phyloP scores from a whole-genome alignment of 2,797 vertebrate genomes.

The Phoxinus dragarum region DNA sequence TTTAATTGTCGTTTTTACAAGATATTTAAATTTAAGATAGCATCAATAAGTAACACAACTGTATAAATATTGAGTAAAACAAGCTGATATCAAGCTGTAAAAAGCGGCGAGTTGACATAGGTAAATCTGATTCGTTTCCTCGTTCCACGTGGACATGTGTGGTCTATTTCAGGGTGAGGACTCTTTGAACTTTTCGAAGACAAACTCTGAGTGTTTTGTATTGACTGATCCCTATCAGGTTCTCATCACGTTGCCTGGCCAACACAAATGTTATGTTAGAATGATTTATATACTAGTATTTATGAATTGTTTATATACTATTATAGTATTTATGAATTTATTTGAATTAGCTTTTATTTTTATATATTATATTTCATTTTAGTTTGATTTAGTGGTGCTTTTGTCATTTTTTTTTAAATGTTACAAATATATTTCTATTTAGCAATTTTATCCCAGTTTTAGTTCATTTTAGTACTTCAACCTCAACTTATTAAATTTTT shows the following conservation, averaged over 20 bases:
- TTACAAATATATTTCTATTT: no score
- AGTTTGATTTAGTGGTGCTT: no score
- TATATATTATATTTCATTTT: not conserved
- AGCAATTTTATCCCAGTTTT: not conserved
- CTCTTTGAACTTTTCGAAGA: not conserved
- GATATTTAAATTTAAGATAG: not conserved
- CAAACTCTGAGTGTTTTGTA: no score
- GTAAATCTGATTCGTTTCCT: slow-evolving; percentile 13
- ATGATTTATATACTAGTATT: not conserved
- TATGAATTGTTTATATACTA: no score
- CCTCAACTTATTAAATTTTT: not conserved
- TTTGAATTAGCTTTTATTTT: not conserved
- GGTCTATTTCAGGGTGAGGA: not conserved
- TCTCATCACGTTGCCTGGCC: not conserved
- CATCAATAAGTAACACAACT: not conserved
- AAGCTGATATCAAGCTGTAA: not conserved
- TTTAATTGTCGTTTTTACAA: not conserved
- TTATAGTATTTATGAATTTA: not conserved
- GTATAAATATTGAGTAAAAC: not conserved
- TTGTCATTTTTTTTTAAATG: not conserved
- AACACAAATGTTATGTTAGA: not conserved
- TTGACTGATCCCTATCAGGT: not conserved
- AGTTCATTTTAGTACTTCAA: not conserved
- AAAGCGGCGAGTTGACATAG: not conserved
- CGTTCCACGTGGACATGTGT: not conserved